Percentiles rank a stretch among this genome's conserved stretches.
These are phyloP conservation scores for Sturmia bella DNA, from an alignment of 2,888 invertebrate species.

Conservation along the genomic window DNA sequence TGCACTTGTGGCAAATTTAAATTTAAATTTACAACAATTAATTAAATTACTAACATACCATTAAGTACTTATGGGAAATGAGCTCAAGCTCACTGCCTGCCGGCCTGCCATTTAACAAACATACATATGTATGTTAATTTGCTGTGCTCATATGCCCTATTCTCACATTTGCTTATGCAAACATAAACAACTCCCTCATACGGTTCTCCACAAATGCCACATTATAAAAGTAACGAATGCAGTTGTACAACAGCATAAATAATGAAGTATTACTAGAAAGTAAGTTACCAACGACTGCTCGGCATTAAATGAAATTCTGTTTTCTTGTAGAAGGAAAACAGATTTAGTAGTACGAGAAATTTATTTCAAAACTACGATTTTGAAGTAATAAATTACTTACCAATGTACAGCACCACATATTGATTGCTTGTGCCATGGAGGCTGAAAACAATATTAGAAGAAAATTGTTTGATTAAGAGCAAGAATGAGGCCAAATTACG, in stretches of 20 bases:
- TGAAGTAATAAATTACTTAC: no score
- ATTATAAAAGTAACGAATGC: conserved; percentile 49
- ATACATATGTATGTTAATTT: background rate
- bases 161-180: conserved; percentile 31
- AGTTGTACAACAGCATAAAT: conserved; percentile 52
- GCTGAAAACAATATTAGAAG: no score
- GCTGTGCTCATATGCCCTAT: conserved; percentile 9
- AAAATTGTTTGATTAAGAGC: no score
- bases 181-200: conserved; percentile 8
- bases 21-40: conserved; percentile 69
- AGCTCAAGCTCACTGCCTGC: conserved; percentile 1
- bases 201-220: background rate
- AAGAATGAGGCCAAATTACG: no score
- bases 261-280: conserved; percentile 55
- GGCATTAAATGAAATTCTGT: conserved; percentile 6
- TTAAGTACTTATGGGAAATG: conserved; percentile 65
- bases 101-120: background rate
- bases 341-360: background rate
- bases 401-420: no score
- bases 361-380: no score
- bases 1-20: conserved; percentile 69
- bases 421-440: no score
- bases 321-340: background rate
- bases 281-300: conserved; percentile 17
- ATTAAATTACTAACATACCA: conserved; percentile 68